Evolutionary conservation across 2,888 invertebrate genomes (phyloP).

Genomic region (Allacma fusca): DNA sequence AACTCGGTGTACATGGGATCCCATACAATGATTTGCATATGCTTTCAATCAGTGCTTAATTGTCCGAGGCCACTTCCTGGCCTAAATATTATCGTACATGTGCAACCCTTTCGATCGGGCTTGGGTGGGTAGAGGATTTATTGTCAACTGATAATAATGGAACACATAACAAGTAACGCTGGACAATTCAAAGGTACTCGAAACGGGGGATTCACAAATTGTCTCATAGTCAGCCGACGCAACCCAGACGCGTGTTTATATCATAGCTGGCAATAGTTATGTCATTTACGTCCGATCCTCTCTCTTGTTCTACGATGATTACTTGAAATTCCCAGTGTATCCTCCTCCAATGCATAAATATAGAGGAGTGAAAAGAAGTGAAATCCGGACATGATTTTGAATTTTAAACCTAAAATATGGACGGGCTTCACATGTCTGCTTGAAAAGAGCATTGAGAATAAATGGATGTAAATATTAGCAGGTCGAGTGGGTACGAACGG

Average conservation of each 20-base stretch:
- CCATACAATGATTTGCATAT: constrained; percentile 47
- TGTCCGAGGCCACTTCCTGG: constrained; percentile 46
- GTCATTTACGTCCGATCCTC: not conserved
- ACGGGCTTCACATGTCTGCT: not conserved
- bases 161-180: not conserved
- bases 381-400: constrained; percentile 41
- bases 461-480: not conserved
- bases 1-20: not conserved
- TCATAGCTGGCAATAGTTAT: not conserved
- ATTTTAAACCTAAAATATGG: constrained; percentile 46
- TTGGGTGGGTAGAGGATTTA: not conserved
- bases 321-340: constrained; percentile 20
- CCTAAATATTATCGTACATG: constrained; percentile 8
- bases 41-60: constrained; percentile 50
- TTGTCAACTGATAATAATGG: constrained; percentile 9
- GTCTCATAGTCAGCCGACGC: constrained; percentile 9
- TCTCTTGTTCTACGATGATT: not conserved
- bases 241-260: constrained; percentile 13
- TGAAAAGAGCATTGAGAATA: constrained; percentile 2
- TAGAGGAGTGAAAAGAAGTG: no score
- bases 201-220: constrained; percentile 26
- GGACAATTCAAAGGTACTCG: constrained; percentile 28
- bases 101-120: no score
- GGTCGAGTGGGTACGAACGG: constrained; percentile 29
- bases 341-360: not conserved